Evolutionary conservation across 2,113 vertebrate species (phyloP).

Genomic region (Tursiops truncatus): DNA sequence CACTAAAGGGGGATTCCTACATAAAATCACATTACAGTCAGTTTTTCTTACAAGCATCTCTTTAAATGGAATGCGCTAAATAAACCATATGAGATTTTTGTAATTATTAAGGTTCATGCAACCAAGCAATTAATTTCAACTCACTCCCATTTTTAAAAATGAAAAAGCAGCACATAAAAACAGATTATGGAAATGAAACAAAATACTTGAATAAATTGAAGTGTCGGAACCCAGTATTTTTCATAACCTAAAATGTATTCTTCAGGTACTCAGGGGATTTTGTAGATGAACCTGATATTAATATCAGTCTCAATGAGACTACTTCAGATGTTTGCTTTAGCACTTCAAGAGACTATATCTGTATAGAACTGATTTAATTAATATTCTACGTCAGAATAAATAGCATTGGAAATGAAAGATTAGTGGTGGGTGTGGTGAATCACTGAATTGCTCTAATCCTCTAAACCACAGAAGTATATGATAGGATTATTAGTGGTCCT

Average conservation of each 20-base stretch:
- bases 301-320: slow-evolving; percentile 55
- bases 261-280: slow-evolving; percentile 48
- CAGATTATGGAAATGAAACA: slow-evolving; percentile 79
- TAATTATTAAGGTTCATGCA: slow-evolving; percentile 79
- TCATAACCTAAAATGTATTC: slow-evolving; percentile 58
- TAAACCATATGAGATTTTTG: slow-evolving; percentile 71
- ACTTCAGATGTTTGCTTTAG: slow-evolving; percentile 71
- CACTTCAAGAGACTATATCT: slow-evolving; percentile 66
- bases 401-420: slow-evolving; percentile 51
- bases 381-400: slow-evolving; percentile 59
- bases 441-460: slow-evolving; percentile 41
- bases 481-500: slow-evolving; percentile 63
- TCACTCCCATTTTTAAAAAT: slow-evolving; percentile 74
- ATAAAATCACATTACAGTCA: slow-evolving; percentile 3
- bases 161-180: slow-evolving; percentile 71
- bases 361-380: slow-evolving; percentile 73
- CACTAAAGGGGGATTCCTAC: not conserved
- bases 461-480: slow-evolving; percentile 48
- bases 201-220: slow-evolving; percentile 79
- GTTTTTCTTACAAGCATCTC: slow-evolving; percentile 73
- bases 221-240: slow-evolving; percentile 71
- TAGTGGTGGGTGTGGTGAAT: slow-evolving; percentile 63
- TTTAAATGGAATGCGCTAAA: slow-evolving; percentile 71
- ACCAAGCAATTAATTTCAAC: slow-evolving; percentile 79
- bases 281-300: slow-evolving; percentile 67